Evolutionary conservation across 2,797 vertebrate species (phyloP).

Genomic region (Protonibea diacanthus): DNA sequence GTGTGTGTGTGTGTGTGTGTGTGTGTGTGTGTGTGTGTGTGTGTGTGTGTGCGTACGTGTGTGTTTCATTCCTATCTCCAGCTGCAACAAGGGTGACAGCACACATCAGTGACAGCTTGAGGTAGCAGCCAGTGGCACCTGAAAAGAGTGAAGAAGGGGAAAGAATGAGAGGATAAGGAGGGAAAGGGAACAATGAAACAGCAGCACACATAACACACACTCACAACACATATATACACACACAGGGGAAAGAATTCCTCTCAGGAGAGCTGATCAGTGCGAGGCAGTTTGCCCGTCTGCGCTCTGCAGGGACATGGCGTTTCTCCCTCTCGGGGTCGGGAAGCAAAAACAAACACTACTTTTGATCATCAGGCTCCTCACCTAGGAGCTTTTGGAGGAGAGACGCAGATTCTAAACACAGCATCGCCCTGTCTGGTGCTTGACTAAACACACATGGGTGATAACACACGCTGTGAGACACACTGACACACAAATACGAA

Average conservation of each 20-base stretch:
- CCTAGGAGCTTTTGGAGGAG: constrained; percentile 81
- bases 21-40: constrained; percentile 52
- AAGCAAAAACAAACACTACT: constrained; percentile 86
- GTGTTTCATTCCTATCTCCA: constrained; percentile 80
- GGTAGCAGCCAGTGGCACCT: constrained; percentile 90
- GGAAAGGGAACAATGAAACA: constrained; percentile 74
- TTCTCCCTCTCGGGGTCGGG: constrained; percentile 87
- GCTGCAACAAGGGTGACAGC: constrained; percentile 91
- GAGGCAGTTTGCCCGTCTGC: constrained; percentile 87
- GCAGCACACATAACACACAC: constrained; percentile 51
- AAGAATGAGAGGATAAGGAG: constrained; percentile 52
- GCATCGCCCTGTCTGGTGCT: constrained; percentile 61
- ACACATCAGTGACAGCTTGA: constrained; percentile 89
- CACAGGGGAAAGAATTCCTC: constrained; percentile 78
- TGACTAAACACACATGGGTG: constrained; percentile 72
- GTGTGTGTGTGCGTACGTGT: constrained; percentile 3
- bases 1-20: constrained; percentile 28
- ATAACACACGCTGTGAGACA: constrained; percentile 65
- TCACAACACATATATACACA: constrained; percentile 47
- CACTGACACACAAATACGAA: constrained; percentile 54
- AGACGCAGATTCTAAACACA: constrained; percentile 76
- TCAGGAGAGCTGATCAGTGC: constrained; percentile 92
- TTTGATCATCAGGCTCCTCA: constrained; percentile 89
- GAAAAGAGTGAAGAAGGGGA: constrained; percentile 77
- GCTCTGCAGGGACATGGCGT: constrained; percentile 90